Percentiles rank a stretch among this genome's conserved stretches.
Evolutionary conservation across 2,113 vertebrate species (phyloP).

Genomic region (Brienomyrus brachyistius): DNA sequence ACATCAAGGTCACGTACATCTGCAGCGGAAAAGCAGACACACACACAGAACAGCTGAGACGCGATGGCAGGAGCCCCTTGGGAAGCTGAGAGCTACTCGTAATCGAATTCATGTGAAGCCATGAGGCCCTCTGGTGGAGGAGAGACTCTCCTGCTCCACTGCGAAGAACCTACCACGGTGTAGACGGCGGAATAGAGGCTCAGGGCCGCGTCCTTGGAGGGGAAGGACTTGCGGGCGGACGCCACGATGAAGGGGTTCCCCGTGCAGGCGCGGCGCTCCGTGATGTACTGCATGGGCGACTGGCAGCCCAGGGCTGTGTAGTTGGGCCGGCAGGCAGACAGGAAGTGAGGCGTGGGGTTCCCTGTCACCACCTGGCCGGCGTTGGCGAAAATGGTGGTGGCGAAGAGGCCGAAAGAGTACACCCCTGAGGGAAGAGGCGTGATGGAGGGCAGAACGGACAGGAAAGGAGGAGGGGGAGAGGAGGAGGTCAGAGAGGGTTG

Average conservation of each 20-base stretch:
- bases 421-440: conserved; percentile 59
- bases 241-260: conserved; percentile 72
- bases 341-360: conserved; percentile 81
- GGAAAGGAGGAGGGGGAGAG: not conserved
- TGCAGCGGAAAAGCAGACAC: conserved; percentile 40
- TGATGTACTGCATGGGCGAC: conserved; percentile 68
- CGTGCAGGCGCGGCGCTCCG: conserved; percentile 70
- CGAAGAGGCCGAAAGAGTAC: conserved; percentile 82
- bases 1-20: conserved; percentile 85
- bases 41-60: not conserved
- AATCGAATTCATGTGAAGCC: not conserved
- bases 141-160: not conserved
- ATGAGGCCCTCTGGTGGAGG: not conserved
- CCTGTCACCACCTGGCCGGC: conserved; percentile 86
- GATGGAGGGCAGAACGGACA: not conserved
- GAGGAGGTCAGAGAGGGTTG: not conserved
- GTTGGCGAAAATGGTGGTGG: conserved; percentile 81
- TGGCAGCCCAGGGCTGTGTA: conserved; percentile 80
- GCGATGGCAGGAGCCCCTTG: not conserved
- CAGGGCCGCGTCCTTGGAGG: conserved; percentile 81
- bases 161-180: conserved; percentile 67
- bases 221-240: conserved; percentile 78
- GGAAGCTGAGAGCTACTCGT: not conserved
- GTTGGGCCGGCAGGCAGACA: conserved; percentile 82
- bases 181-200: conserved; percentile 75